phyloP scores from a whole-genome alignment of 2,113 vertebrate species.

The Clarias magur region DNA sequence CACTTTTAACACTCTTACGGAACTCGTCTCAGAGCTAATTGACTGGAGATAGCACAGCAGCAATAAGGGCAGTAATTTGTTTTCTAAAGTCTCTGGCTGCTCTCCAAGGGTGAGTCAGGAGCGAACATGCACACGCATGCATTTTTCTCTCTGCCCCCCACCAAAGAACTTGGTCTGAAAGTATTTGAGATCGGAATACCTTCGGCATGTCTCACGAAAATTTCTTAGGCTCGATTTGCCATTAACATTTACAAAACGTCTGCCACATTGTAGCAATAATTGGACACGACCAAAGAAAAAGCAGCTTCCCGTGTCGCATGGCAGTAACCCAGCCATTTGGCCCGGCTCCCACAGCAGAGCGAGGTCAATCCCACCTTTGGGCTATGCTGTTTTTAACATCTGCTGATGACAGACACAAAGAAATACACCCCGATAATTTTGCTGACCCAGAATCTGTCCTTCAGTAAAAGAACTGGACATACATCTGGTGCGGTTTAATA shows the following conservation, averaged over 20 bases:
- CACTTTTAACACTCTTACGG: conserved; percentile 29
- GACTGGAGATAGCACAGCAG: conserved; percentile 44
- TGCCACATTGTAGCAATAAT: neutral
- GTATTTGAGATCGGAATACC: conserved; percentile 1
- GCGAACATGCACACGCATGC: neutral
- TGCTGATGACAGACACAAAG: conserved; percentile 50
- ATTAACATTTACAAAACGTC: conserved; percentile 13
- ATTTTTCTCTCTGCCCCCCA: neutral
- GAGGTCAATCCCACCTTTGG: conserved; percentile 57
- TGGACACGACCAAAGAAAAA: conserved; percentile 20
- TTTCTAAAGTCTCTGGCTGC: conserved; percentile 17
- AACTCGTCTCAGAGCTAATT: conserved; percentile 34
- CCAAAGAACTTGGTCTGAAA: neutral
- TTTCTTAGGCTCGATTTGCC: neutral
- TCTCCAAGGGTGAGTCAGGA: conserved; percentile 36
- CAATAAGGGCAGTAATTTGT: conserved; percentile 36
- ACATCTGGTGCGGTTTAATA: conserved; percentile 61
- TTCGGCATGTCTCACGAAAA: neutral
- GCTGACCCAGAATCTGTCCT: conserved; percentile 52
- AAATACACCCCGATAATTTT: conserved; percentile 39
- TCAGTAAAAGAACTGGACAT: conserved; percentile 59
- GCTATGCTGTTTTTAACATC: conserved; percentile 42
- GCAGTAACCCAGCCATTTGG: conserved; percentile 19
- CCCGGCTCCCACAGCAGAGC: conserved; percentile 28
- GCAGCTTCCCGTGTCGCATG: neutral